These are phyloP conservation scores for Himalopsyche phryganea DNA, from an alignment of 1,140 invertebrate species.

Conservation along the genomic window DNA sequence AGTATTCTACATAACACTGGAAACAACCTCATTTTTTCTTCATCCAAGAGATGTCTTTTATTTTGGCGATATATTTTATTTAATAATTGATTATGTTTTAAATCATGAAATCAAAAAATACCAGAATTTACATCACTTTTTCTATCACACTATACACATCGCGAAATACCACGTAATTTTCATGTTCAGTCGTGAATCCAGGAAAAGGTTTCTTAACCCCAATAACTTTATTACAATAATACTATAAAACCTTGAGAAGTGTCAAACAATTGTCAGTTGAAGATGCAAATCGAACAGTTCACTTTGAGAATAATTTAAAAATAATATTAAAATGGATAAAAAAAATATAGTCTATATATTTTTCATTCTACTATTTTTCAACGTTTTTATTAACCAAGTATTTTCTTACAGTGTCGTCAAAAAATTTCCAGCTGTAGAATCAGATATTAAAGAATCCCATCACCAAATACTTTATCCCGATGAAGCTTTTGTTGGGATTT, in stretches of 20 bases:
- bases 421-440: constrained; percentile 7
- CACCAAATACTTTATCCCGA: constrained; percentile 14
- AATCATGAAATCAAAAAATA: too few species aligned
- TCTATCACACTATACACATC: too few species aligned
- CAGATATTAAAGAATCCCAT: background rate
- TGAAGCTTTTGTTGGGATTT: constrained; percentile 46
- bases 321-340: background rate
- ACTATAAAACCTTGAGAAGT: background rate
- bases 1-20: too few species aligned
- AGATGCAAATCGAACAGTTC: background rate
- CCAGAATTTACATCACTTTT: too few species aligned
- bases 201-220: background rate
- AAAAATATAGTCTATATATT: background rate
- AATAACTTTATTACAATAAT: background rate
- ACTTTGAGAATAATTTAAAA: background rate
- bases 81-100: too few species aligned
- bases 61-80: too few species aligned
- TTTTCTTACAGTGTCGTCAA: constrained; percentile 16
- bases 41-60: too few species aligned
- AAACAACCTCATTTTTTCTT: too few species aligned
- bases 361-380: background rate
- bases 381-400: background rate
- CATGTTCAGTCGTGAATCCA: too few species aligned
- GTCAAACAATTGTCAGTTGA: background rate
- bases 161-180: too few species aligned